Base-by-base conservation (phyloP, 2,888 invertebrate species). In the Eupithecia dodoneata region DNA sequence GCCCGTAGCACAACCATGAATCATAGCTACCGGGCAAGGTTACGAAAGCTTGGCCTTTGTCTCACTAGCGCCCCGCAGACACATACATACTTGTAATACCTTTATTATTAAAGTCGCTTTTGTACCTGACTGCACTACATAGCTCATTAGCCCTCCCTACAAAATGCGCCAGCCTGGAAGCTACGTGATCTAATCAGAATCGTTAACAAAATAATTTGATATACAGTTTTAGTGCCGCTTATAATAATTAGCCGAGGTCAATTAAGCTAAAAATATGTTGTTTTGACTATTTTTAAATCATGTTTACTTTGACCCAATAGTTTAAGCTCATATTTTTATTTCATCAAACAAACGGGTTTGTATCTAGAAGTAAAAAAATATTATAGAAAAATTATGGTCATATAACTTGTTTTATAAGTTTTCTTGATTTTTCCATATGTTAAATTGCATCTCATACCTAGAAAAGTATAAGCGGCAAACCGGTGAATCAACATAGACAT, bases 21-120 rank as follows among this genome's bases (percentile, higher is more conserved):
- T 88, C 88, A 88, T 84, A 84, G 82, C 78, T 76, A 70, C 70
- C 84, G 85, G 85, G 82, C 90, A 90, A 90, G 90, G 90, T 87
- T 89, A 87, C 81, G 89, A 90, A 90, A 90, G 89, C 87, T 82
- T 85, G 85, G 88, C 89, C 89, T 90, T 89, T 89, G 89, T 88
- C 84, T 86, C 81, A 83, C 66, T 73, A 85, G 83, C 83, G 84
- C 84, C 18, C 70, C 81, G 83, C 76, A 76, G 75, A 75, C 80
- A 82, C 85, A 77, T 83, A 84, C 81, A 77, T 83, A 84, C 81
- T 85, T 85, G 83, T 76, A 76, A 83, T 85, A 83, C 80, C 82
- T 83, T 45, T 45, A 45, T 45, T 63, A 59, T 63, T 55, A 10
- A 18, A 30, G 12, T 63, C 30, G 63, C 30, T 63, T 30, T 30